Evolutionary conservation across 1,140 invertebrate genomes (phyloP).

Genomic region (Holotrichia oblita): DNA sequence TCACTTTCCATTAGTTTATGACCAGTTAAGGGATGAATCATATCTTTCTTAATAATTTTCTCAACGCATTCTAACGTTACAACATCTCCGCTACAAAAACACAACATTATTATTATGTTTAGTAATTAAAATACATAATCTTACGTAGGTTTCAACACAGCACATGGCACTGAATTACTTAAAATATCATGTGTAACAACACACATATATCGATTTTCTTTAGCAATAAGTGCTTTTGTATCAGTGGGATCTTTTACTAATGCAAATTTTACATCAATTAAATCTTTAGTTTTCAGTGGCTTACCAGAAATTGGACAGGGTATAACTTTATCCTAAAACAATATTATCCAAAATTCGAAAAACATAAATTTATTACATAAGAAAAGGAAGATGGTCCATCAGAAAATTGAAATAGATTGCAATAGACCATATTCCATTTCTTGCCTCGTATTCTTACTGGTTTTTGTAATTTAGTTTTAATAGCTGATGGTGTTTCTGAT

Average conservation of each 20-base stretch:
- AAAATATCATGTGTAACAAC: constrained; percentile 96
- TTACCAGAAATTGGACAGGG: constrained; percentile 93
- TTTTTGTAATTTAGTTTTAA: constrained; percentile 77
- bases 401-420: no score
- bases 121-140: constrained; percentile 53
- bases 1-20: constrained; percentile 91
- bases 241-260: constrained; percentile 86
- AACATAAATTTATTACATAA: no score
- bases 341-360: no score
- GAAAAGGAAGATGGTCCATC: no score
- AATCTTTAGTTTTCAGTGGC: constrained; percentile 90
- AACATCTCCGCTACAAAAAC: constrained; percentile 83
- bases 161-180: constrained; percentile 93
- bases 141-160: constrained; percentile 90
- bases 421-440: no score
- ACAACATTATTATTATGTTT: background rate
- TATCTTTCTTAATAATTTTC: constrained; percentile 96
- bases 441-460: constrained; percentile 75
- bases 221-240: constrained; percentile 81
- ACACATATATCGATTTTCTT: constrained; percentile 95
- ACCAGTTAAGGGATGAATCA: constrained; percentile 93
- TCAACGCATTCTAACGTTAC: constrained; percentile 97
- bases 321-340: constrained; percentile 80
- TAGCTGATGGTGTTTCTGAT: constrained; percentile 88
- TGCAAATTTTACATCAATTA: constrained; percentile 95